Base-by-base conservation (phyloP, 92 coral and sea anemone genomes). In the Paragorgia papillata region DNA sequence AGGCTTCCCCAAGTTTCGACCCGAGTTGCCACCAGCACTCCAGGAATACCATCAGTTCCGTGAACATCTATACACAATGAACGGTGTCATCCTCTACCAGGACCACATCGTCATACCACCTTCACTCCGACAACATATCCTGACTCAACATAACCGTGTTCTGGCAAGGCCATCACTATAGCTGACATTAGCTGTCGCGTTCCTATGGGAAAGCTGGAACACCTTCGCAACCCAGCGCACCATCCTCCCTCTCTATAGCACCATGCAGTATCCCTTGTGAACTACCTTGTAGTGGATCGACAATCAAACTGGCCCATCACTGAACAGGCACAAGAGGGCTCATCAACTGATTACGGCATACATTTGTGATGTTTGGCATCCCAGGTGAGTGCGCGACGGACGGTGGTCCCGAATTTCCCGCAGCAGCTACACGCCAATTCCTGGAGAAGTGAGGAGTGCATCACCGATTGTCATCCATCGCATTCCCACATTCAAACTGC, bases 191-290 rank as follows among this genome's bases (percentile, higher is more conserved):
- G n/a, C 48, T 29, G 29, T 26, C 57, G 80, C 29, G 31, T 55
- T 26, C 63, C 67, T 14, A 74, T 55, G 66, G 80, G n/a, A n/a
- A n/a, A n/a, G n/a, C n/a, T n/a, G n/a, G n/a, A n/a, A n/a, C 80
- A 10, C 80, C 80, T 0, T 74, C 80, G 8, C 66, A 74, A 28
- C 80, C 80, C 3, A 55, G 54, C 18, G 80, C 80, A 10, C 80
- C 80, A 10, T 67, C 80, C 15, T 31, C 10, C 12, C 66, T 67
- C 33, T 67, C 80, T 1, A 20, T 37, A 27, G 67, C 80, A 32
- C 1, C 32, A 3, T 82, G 78, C 73, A 87, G 87, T 29, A 82
- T 85, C 85, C 88, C 83, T 8, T 80, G 85, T 48, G 56, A 62
- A 61, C 62, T 76, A 76, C 39, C 46, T 63, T 2, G 46, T 62